Evolutionary conservation across 2,888 invertebrate genomes (phyloP).

Genomic region (Carpatolechia fugitivella): DNA sequence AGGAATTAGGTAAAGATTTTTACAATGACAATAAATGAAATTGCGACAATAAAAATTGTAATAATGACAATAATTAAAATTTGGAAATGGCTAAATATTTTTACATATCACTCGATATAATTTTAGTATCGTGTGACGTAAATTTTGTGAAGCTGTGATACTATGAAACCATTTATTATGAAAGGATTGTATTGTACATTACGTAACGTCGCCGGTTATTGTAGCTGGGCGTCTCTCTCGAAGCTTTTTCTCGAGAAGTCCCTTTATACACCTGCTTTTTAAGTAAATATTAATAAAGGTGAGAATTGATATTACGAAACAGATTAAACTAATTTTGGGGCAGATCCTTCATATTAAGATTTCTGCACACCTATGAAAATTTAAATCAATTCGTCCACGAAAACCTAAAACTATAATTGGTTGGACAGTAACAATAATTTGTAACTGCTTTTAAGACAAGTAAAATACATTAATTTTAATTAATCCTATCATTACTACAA

Average conservation of each 20-base stretch:
- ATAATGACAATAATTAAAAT: slow-evolving; percentile 25
- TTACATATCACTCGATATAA: slow-evolving; percentile 51
- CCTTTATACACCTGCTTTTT: not conserved
- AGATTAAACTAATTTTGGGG: not conserved
- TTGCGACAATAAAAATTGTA: slow-evolving; percentile 31
- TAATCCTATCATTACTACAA: no score
- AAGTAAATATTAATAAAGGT: no score
- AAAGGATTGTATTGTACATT: slow-evolving; percentile 42
- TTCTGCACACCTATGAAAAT: no score
- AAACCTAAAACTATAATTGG: no score
- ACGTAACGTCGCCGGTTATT: slow-evolving; percentile 31
- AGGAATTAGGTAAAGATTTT: slow-evolving; percentile 5
- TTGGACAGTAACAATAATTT: no score
- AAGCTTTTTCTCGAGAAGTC: slow-evolving; percentile 38
- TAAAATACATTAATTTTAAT: no score
- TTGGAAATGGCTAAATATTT: slow-evolving; percentile 50
- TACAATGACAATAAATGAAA: slow-evolving; percentile 22
- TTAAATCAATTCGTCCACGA: no score
- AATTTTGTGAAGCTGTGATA: slow-evolving; percentile 64
- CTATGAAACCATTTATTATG: slow-evolving; percentile 48
- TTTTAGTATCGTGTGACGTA: slow-evolving; percentile 46
- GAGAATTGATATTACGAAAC: no score
- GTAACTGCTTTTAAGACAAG: no score
- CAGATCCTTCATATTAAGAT: no score
- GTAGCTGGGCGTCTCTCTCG: not conserved